A percentile compares a stretch with the other conserved stretches of the same genome.
These are phyloP conservation scores for Tenodera sinensis DNA, from an alignment of 2,888 invertebrate species.

Conservation along the genomic window DNA sequence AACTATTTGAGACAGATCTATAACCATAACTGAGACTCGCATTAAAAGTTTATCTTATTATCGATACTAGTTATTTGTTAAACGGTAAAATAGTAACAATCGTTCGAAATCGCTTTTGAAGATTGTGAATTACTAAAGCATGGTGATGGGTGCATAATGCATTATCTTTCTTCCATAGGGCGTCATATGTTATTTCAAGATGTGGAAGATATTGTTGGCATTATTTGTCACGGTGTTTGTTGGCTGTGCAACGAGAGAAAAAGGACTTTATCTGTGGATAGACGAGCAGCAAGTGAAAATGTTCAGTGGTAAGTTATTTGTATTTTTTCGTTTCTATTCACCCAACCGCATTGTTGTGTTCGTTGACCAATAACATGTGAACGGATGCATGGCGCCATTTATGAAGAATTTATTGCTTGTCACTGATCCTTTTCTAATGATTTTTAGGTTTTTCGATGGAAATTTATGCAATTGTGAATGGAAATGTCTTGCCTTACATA, in stretches of 20 bases:
- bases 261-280: slow-evolving; percentile 82
- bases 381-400: neutral
- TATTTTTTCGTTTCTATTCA: neutral
- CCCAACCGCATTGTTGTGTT: neutral
- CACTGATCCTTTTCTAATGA: slow-evolving; percentile 23
- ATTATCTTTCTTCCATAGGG: neutral
- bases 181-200: neutral
- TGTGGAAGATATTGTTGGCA: slow-evolving; percentile 12
- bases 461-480: slow-evolving; percentile 86
- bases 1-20: neutral
- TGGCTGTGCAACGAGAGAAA: slow-evolving; percentile 33
- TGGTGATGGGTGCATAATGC: neutral
- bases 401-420: neutral
- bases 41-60: too few relatives aligned
- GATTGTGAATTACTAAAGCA: neutral
- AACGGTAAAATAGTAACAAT: neutral
- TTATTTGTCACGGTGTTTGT: slow-evolving; percentile 11
- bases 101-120: neutral
- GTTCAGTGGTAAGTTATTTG: slow-evolving; percentile 68
- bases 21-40: too few relatives aligned
- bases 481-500: slow-evolving; percentile 79
- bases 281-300: slow-evolving; percentile 87
- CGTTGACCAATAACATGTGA: neutral
- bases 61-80: neutral
- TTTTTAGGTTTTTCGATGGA: slow-evolving; percentile 74